Base-by-base conservation (phyloP, 2,113 vertebrate species). In the Catharus fuscescens region DNA sequence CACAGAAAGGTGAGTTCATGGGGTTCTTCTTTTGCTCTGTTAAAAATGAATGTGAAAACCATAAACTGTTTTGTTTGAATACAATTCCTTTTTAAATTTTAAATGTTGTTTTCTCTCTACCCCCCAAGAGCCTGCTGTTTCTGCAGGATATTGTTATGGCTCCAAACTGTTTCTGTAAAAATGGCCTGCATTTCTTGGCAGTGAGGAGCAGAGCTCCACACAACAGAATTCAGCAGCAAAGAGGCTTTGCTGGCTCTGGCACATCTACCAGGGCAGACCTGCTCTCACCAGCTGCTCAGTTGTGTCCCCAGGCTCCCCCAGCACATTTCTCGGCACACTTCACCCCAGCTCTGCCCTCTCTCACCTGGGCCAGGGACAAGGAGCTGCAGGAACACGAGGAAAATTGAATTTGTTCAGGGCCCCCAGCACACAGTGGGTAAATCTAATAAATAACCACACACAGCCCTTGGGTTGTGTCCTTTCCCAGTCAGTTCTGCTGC, bases 301-400 rank as follows among this genome's bases (percentile, higher is more conserved):
- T 32, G 85, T 50, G 76, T 44, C 6, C 71, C 80, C 57, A 29
- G 57, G 65, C 6, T 3, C 5, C 1, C 42, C 5, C 16, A 62
- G 45, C 40, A 28, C 48, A 1, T 1, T 57, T n/a, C 48, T 0
- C 6, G 0, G 8, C 4, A 9, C 56, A 4, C 0, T 5, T 21
- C 65, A 23, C 6, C 28, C 54, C 74, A 5, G 2, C 0, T 5
- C 0, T 69, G 29, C 48, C 42, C 18, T 18, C 53, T 15, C 53
- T 13, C 57, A 24, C 14, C 36, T 1, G 1, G 5, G 17, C 57
- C 86, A 34, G 28, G 21, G 26, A 11, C 34, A 12, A 60, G 61
- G 36, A 47, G 5, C 45, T 60, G 50, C 13, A 54, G 54, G 44
- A 28, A 20, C 61, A 15, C 53, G 31, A 23, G 54, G 8, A 19